These are phyloP conservation scores for Enteromius treurensis DNA, from an alignment of 2,797 vertebrate species.

Conservation along the genomic window DNA sequence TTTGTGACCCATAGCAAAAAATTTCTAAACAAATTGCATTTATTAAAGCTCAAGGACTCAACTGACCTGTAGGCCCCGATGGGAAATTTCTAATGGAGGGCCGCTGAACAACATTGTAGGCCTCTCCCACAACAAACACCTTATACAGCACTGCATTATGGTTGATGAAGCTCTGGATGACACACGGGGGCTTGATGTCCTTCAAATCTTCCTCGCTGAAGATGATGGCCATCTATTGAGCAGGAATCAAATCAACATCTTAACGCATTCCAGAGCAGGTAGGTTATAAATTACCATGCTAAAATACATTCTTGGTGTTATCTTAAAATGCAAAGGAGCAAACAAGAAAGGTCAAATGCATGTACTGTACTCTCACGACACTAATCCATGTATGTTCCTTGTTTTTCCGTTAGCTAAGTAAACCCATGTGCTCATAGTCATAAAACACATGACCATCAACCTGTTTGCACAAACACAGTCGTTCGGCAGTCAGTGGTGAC, in stretches of 20 bases:
- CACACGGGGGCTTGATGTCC: constrained; percentile 90
- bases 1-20: neutral
- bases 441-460: constrained; percentile 48
- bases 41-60: neutral
- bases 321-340: constrained; percentile 13
- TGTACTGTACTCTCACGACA: constrained; percentile 1
- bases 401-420: constrained; percentile 33
- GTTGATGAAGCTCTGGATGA: constrained; percentile 99
- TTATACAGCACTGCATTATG: constrained; percentile 98
- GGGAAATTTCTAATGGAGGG: constrained; percentile 98
- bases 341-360: neutral
- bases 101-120: constrained; percentile 95
- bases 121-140: constrained; percentile 96
- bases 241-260: constrained; percentile 35
- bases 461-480: constrained; percentile 34
- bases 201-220: constrained; percentile 95
- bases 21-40: neutral
- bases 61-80: constrained; percentile 88
- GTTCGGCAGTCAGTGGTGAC: constrained; percentile 4
- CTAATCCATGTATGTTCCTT: constrained; percentile 1
- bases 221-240: constrained; percentile 93
- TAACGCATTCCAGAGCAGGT: constrained; percentile 4
- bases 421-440: constrained; percentile 31
- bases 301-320: neutral
- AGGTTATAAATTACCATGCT: constrained; percentile 6